Evolutionary conservation across 1,140 invertebrate genomes (phyloP), one percentile per base, ranked within the genome.

Genomic region (Nixonia krombeini): DNA sequence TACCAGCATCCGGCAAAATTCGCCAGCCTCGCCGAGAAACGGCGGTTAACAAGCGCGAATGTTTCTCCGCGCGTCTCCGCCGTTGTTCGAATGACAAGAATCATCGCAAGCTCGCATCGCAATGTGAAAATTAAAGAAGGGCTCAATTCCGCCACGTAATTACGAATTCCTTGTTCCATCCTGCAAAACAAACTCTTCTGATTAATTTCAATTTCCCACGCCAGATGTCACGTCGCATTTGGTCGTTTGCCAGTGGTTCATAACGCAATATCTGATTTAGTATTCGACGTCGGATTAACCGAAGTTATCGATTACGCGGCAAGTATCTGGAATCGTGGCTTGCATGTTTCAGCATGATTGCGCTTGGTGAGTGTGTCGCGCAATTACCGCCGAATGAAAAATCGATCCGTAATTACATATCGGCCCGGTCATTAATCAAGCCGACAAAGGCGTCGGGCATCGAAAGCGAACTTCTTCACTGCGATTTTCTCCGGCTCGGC

Each of bases 181-280:
- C 41, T 10, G 18, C 28, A 12, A 64, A 64, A 64, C 52, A 23
- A 46, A 23, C 21, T 18, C n/a, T 9, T 17, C 18, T 28, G 41
- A 37, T 64, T 51, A 57, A 57, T 64, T 56, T 52, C 46, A 52
- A 64, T 57, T 64, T 64, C 47, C 28, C 10, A 38, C 21, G 18
- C 33, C 53, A 52, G 51, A 51, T 57, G 49, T 64, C 53, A 52
- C 12, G 50, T 29, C 31, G 53, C 40, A 49, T 57, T 58, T 53
- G 55, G 53, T 65, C 21, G 44, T 47, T 56, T 58, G 53, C 53
- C 50, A 59, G 47, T 52, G 47, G 53, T 66, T 66, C 53, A 66
- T 66, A 58, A 58, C 25, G 53, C 50, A 56, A 40, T 38, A 29
- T 12, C 49, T 55, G 50, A 58, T 58, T 65, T 58, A 53, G 26